These are phyloP conservation scores for Pipra filicauda DNA, from an alignment of 2,113 vertebrate genomes.

Conservation along the genomic window DNA sequence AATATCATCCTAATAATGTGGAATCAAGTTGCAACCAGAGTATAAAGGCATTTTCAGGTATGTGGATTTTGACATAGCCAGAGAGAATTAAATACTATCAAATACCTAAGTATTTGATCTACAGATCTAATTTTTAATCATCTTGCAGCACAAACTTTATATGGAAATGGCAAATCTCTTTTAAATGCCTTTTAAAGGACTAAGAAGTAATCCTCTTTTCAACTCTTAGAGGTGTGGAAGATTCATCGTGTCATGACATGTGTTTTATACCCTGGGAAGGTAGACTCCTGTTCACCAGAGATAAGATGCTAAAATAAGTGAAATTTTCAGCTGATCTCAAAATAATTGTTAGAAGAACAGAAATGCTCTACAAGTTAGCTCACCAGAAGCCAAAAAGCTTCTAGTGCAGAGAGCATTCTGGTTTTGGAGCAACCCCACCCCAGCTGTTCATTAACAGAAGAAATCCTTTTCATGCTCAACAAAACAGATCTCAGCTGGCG, in stretches of 20 bases:
- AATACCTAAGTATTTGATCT: neutral
- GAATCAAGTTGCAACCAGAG: neutral
- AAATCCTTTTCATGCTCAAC: neutral
- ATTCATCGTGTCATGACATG: neutral
- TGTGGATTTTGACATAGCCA: neutral
- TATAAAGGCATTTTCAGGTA: neutral
- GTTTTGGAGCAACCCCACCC: neutral
- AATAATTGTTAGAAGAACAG: neutral
- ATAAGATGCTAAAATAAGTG: neutral
- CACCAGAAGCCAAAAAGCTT: neutral
- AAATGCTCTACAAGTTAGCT: neutral
- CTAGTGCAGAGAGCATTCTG: neutral
- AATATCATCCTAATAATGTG: neutral
- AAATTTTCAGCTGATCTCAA: neutral
- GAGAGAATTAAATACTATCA: neutral
- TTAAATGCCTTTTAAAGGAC: neutral
- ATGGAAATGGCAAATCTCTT: neutral
- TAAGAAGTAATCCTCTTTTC: neutral
- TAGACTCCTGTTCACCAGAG: neutral
- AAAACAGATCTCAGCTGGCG: neutral
- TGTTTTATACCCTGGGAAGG: neutral
- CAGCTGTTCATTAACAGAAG: slow-evolving; percentile 5
- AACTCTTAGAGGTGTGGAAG: neutral
- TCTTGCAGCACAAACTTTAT: neutral
- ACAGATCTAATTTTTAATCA: neutral